Evolutionary conservation across 2,113 vertebrate species (phyloP).

Genomic region (Oryzias celebensis): DNA sequence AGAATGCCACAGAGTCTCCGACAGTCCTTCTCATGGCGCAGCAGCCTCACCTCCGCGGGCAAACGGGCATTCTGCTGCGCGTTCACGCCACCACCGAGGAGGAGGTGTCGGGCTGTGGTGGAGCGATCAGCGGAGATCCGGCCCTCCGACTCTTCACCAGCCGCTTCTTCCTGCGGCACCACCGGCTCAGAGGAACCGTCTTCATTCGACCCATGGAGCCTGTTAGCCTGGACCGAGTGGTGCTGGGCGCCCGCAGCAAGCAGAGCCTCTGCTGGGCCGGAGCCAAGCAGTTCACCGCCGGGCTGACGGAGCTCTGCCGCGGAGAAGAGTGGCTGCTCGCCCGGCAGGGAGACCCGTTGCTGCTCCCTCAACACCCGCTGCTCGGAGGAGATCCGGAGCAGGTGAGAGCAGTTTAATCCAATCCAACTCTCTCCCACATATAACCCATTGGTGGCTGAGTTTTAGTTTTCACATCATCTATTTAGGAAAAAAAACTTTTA

Average conservation of each 20-base stretch:
- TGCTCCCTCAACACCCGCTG: constrained; percentile 54
- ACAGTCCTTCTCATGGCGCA: constrained; percentile 70
- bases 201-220: constrained; percentile 49
- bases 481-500: no score
- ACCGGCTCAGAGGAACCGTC: constrained; percentile 55
- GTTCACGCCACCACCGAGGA: constrained; percentile 60
- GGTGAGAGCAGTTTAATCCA: constrained; percentile 22
- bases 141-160: constrained; percentile 70
- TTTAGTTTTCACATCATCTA: no score
- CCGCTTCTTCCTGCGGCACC: constrained; percentile 59
- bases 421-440: no score
- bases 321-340: constrained; percentile 60
- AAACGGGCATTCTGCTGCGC: constrained; percentile 65
- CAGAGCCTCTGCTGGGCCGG: constrained; percentile 63
- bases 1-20: constrained; percentile 32
- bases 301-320: constrained; percentile 65
- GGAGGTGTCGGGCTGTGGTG: constrained; percentile 43
- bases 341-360: constrained; percentile 71
- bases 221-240: constrained; percentile 60
- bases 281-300: constrained; percentile 45
- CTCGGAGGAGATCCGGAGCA: constrained; percentile 48
- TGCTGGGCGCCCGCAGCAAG: constrained; percentile 70
- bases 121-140: not conserved
- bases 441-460: no score
- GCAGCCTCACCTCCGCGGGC: constrained; percentile 13